Percentiles rank a stretch among this genome's conserved stretches.
phyloP scores from a whole-genome alignment of 92 coral and sea anemone genomes.

The Epizoanthus fatuus region DNA sequence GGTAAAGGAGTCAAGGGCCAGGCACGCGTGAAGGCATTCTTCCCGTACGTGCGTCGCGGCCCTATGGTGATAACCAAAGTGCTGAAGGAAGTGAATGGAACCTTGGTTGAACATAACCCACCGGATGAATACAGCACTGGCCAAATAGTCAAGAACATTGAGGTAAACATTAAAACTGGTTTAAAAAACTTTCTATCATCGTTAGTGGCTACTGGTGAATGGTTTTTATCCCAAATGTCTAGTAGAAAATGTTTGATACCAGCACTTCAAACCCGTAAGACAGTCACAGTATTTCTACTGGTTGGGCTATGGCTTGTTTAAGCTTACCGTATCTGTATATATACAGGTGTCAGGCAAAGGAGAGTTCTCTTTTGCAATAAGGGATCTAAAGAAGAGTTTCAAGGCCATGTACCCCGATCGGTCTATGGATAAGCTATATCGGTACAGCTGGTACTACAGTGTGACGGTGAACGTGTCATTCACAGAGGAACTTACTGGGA shows the following conservation, averaged over 20 bases:
- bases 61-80: too few relatives aligned
- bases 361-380: not conserved
- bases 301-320: not conserved
- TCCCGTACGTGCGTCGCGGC: not conserved
- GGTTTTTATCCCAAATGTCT: too few relatives aligned
- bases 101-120: too few relatives aligned
- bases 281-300: too few relatives aligned
- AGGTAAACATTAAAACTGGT: too few relatives aligned
- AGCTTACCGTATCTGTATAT: not conserved
- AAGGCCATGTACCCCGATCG: not conserved
- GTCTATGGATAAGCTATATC: not conserved
- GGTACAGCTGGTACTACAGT: conserved; percentile 14
- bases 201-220: too few relatives aligned
- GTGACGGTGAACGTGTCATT: conserved; percentile 73
- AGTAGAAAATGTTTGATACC: too few relatives aligned
- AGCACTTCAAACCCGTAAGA: too few relatives aligned
- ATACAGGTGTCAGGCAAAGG: not conserved
- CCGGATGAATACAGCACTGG: too few relatives aligned
- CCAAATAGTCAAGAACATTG: too few relatives aligned
- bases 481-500: conserved; percentile 77
- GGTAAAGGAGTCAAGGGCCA: conserved; percentile 88
- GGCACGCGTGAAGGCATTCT: conserved; percentile 59
- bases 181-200: too few relatives aligned
- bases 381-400: not conserved
- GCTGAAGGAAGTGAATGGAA: too few relatives aligned